Evolutionary conservation across 92 coral and sea anemone genomes (phyloP), one percentile per base, ranked within the genome.

Genomic region (Diadumene lineata): DNA sequence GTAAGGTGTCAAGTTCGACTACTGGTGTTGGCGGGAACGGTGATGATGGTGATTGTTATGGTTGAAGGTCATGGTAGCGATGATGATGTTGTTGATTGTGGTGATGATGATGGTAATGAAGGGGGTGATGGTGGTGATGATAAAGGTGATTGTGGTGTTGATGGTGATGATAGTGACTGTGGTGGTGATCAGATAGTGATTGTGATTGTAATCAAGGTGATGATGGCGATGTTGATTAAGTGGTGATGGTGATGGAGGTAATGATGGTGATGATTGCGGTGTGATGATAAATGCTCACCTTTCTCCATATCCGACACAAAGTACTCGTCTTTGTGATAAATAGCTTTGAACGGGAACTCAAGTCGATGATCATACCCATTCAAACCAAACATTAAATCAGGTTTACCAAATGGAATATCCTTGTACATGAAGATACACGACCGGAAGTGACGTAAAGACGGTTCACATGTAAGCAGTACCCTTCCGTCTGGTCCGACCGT

Each of bases 271-370:
- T 38, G 48, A 38, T 38, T 6, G 13, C 48, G 48, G 48, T 6
- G 48, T 38, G 48, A 13, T 38, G 48, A 13, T 38, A 38, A 38
- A 38, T 4, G 13, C 48, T 38, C 48, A 38, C 97, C 97, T 74
- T 85, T 91, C 66, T 91, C 97, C 97, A 91, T 91, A 69, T 91
- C 97, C 0, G 97, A 84, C 38, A 91, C 97, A 64, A 73, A 91
- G 70, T 88, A 91, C 15, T 78, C 78, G 1, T 79, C 72, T n/a
- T 88, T 70, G 28, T 87, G 88, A 70, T 79, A 91, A 43, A 87
- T 65, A n/a, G 93, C 97, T 44, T 89, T 89, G 72, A 88, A 91
- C 1, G 97, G 97, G 68, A 91, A 91, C 60, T 87, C 70, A 64
- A 91, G 79, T 10, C 80, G 58, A 30, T 83, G 80, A 16, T 85